Evolutionary conservation across 2,888 invertebrate species (phyloP), one percentile per base, ranked within the genome.

Genomic region (Salticus scenicus): DNA sequence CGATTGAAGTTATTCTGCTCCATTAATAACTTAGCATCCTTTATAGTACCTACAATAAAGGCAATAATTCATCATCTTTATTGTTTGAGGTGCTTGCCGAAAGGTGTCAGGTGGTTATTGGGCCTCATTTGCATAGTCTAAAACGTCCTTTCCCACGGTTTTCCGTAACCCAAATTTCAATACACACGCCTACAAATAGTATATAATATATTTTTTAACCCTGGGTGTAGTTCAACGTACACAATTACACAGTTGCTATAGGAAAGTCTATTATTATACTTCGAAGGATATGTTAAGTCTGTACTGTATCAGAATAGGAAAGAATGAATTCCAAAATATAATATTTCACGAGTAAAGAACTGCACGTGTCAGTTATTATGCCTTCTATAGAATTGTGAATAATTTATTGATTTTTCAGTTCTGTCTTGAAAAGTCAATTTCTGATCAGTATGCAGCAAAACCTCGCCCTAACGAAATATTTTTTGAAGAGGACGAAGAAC

Each of bases 51-150:
- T 33, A 73, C 73, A 81, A 67, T 81, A 73, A 81, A 81, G 51
- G 69, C 67, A 74, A 81, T 81, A 81, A 81, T 81, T 81, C 81
- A 81, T 81, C 81, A 73, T 74, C 81, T 74, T 73, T 67, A 80
- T 80, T 73, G 80, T 80, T 81, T 74, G 73, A 73, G 47, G 67
- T 67, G 67, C 28, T 64, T 57, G 74, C 57, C 41, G 69, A 81
- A 74, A 81, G 69, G 81, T 69, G 81, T 81, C 74, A 69, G 69
- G 63, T 81, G 73, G 81, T 81, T 81, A 81, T 74, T 81, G 81
- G 81, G 51, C 37, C 81, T 81, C 74, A 81, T 81, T 81, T 81
- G 37, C 81, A 81, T 81, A 81, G 67, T n/a, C 33, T 31, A 72
- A 41, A 64, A 67, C 67, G 73, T 81, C 81, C 81, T 81, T 81